Conservation (phyloP, 2,888 invertebrate genomes). For the Scaptomyza reducta region DNA sequence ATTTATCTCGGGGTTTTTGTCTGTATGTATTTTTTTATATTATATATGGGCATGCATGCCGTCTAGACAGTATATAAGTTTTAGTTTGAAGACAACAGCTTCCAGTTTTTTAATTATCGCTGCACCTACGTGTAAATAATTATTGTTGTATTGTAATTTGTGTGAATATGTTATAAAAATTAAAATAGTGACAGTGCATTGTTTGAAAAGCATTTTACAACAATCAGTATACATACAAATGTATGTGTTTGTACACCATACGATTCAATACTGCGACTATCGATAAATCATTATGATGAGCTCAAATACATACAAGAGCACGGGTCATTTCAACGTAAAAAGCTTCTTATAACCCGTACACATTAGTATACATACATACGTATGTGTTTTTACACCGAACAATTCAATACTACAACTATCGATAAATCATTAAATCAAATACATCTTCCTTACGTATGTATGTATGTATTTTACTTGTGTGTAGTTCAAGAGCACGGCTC, state of each 20-base stretch:
- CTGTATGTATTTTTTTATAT: too few species aligned
- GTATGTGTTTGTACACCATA: conserved; percentile 24
- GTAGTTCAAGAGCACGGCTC: conserved; percentile 61
- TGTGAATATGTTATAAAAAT: conserved; percentile 23
- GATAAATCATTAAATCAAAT: conserved; percentile 59
- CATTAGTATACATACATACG: neutral
- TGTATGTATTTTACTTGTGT: conserved; percentile 24
- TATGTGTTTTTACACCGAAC: conserved; percentile 26
- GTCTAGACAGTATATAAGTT: neutral
- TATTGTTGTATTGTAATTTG: conserved; percentile 16
- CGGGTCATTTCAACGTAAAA: too few species aligned
- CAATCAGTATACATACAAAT: neutral
- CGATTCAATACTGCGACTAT: conserved; percentile 28
- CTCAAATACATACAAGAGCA: conserved; percentile 55
- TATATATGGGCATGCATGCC: neutral
- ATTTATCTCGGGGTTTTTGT: neutral
- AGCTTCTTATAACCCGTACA: neutral
- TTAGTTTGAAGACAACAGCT: conserved; percentile 20
- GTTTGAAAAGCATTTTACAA: too few species aligned
- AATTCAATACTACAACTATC: conserved; percentile 31
- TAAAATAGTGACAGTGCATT: conserved; percentile 7
- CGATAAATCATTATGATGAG: conserved; percentile 60
- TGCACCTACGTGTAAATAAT: conserved; percentile 36
- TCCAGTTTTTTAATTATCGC: conserved; percentile 27
- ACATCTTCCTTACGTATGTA: conserved; percentile 18